Evolutionary conservation across 2,888 invertebrate species (phyloP).

Genomic region (Tenthredo distinguenda): DNA sequence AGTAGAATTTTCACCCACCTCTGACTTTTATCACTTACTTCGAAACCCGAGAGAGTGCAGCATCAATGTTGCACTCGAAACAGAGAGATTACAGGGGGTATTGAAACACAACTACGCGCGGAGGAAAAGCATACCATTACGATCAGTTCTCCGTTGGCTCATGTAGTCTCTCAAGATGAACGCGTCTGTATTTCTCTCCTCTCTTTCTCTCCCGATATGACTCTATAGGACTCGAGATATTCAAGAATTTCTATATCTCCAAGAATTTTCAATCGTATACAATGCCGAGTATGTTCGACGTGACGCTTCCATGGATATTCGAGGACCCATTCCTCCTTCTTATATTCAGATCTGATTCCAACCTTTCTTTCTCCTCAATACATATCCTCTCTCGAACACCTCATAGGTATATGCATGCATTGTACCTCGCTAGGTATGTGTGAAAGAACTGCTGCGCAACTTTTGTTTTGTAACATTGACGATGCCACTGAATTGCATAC

Average conservation of each 20-base stretch:
- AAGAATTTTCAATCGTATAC: constrained; percentile 42
- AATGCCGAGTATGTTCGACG: constrained; percentile 25
- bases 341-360: constrained; percentile 41
- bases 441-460: no score
- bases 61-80: constrained; percentile 7
- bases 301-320: constrained; percentile 44
- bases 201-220: background rate
- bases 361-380: constrained; percentile 19
- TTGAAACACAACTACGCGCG: background rate
- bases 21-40: constrained; percentile 25
- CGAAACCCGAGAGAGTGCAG: constrained; percentile 11
- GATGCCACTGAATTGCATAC: no score
- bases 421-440: background rate
- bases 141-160: background rate
- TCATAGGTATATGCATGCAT: background rate
- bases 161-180: constrained; percentile 16
- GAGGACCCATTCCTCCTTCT: constrained; percentile 22
- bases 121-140: background rate
- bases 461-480: no score
- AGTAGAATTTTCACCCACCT: constrained; percentile 1
- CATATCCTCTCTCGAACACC: background rate
- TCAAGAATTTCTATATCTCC: constrained; percentile 29
- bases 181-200: constrained; percentile 4
- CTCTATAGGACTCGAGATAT: background rate
- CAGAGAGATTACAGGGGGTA: constrained; percentile 7